phyloP scores from a whole-genome alignment of 2,888 invertebrate genomes.

The Dryomyza anilis region DNA sequence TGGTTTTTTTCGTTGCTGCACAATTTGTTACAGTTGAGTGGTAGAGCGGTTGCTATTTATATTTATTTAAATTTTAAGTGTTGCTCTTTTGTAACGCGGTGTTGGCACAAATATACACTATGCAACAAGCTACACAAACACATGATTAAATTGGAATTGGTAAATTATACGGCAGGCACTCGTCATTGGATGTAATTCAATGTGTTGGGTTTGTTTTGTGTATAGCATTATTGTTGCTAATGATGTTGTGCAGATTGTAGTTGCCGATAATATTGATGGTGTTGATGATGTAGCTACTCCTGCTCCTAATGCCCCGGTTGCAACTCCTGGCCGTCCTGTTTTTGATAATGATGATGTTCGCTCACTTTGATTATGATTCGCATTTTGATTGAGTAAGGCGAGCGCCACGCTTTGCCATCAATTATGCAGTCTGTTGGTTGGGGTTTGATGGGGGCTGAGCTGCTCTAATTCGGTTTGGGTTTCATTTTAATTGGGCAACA shows the following conservation, averaged over 20 bases:
- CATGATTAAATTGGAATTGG: not conserved
- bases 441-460: not conserved
- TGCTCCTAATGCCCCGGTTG: not conserved
- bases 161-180: too few relatives aligned
- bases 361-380: slow-evolving; percentile 1
- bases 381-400: slow-evolving; percentile 12
- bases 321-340: not conserved
- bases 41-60: too few relatives aligned
- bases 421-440: not conserved
- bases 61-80: too few relatives aligned
- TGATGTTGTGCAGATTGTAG: not conserved
- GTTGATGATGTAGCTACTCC: too few relatives aligned
- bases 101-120: not conserved
- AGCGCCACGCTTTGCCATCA: not conserved
- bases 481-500: not conserved
- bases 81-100: not conserved
- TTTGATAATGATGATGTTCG: not conserved
- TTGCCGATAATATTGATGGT: not conserved
- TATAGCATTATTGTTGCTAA: too few relatives aligned
- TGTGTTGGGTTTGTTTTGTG: too few relatives aligned
- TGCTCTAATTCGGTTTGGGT: not conserved
- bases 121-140: not conserved
- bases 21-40: not conserved
- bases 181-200: too few relatives aligned
- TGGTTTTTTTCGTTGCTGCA: not conserved